phyloP scores from a whole-genome alignment of 2,888 invertebrate genomes.

The Pristionchus entomophagus region DNA sequence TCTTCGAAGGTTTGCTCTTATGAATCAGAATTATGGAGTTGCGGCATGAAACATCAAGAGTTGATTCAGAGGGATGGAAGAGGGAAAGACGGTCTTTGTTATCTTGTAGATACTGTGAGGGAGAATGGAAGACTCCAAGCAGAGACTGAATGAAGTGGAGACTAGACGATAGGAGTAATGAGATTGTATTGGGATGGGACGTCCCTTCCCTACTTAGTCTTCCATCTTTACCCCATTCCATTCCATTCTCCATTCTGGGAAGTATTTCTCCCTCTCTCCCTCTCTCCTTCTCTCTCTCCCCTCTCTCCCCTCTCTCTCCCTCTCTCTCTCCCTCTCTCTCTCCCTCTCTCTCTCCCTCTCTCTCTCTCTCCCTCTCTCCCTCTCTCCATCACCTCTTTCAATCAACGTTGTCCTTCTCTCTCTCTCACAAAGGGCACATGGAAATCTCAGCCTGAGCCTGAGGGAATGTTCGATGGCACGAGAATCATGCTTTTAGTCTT shows the following conservation, averaged over 20 bases:
- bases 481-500: too few relatives aligned
- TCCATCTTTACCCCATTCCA: background rate
- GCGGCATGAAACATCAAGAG: constrained; percentile 1
- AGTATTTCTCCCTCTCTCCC: background rate
- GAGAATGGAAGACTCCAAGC: background rate
- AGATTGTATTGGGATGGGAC: background rate
- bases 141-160: constrained; percentile 3
- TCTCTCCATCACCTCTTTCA: constrained; percentile 2
- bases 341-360: background rate
- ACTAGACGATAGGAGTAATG: background rate
- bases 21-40: constrained; percentile 29
- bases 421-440: background rate
- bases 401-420: background rate
- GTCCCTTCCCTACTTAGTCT: background rate
- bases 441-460: background rate
- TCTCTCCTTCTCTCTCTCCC: background rate
- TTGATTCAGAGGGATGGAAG: background rate
- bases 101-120: background rate
- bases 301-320: background rate
- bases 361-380: background rate
- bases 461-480: too few relatives aligned
- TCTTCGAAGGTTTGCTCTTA: background rate
- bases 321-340: constrained; percentile 5
- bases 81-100: background rate
- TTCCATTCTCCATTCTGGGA: background rate